These are phyloP conservation scores for Andrena marginata DNA, from an alignment of 2,888 invertebrate genomes.

Conservation along the genomic window DNA sequence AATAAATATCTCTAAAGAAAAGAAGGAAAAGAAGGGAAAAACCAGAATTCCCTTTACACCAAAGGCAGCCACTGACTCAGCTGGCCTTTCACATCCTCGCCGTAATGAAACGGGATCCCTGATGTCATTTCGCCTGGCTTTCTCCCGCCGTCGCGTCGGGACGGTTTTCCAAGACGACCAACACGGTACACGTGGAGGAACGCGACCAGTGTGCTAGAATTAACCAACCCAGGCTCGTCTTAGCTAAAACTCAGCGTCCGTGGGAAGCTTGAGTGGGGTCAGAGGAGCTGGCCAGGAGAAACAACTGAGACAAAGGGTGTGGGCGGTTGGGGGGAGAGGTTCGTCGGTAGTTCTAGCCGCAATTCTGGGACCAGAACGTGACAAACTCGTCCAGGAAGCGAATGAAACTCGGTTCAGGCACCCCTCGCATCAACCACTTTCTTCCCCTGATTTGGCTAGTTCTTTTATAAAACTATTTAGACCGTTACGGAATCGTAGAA, in stretches of 20 bases:
- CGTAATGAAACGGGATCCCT: conserved; percentile 73
- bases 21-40: conserved; percentile 34
- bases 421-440: conserved; percentile 53
- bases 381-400: conserved; percentile 76
- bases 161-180: conserved; percentile 62
- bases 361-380: conserved; percentile 74
- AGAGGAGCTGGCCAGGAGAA: conserved; percentile 14
- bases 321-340: conserved; percentile 58
- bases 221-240: conserved; percentile 74
- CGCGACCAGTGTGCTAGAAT: conserved; percentile 70
- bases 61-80: conserved; percentile 70
- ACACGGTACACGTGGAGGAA: conserved; percentile 42
- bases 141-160: conserved; percentile 30
- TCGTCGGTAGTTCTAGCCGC: conserved; percentile 73
- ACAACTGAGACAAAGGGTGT: conserved; percentile 27
- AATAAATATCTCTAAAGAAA: conserved; percentile 25
- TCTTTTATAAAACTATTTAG: conserved; percentile 37
- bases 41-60: conserved; percentile 68
- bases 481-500: not conserved
- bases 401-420: conserved; percentile 72
- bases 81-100: conserved; percentile 72
- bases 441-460: conserved; percentile 37
- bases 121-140: conserved; percentile 72
- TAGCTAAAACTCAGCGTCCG: conserved; percentile 68
- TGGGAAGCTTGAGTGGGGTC: conserved; percentile 32